Percentiles rank a stretch among this genome's conserved stretches.
Evolutionary conservation across 1,140 invertebrate genomes (phyloP).

Genomic region (Lanistes nyassanus): DNA sequence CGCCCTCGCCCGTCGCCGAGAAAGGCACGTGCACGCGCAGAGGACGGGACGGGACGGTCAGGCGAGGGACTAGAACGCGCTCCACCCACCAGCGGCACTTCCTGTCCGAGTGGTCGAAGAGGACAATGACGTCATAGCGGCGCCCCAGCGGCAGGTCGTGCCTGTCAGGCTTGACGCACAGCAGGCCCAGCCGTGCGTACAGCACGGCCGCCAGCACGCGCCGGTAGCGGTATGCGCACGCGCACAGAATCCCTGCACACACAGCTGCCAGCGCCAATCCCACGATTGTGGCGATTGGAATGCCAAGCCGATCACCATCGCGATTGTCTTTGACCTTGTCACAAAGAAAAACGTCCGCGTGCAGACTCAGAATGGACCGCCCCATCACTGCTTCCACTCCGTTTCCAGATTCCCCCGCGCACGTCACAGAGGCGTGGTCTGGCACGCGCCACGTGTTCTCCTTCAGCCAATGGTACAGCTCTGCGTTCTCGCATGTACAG

Average conservation of each 20-base stretch:
- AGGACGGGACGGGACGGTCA: not conserved
- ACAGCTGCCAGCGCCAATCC: not conserved
- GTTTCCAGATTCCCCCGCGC: not conserved
- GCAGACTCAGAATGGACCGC: no score
- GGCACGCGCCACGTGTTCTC: slow-evolving; percentile 3
- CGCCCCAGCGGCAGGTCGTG: not conserved
- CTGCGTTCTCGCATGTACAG: slow-evolving; percentile 4
- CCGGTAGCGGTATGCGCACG: not conserved
- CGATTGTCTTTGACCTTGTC: no score
- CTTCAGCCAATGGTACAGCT: slow-evolving; percentile 16
- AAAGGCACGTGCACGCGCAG: slow-evolving; percentile 20
- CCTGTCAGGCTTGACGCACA: not conserved
- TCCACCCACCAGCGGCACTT: slow-evolving; percentile 29
- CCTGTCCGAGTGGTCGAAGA: slow-evolving; percentile 21
- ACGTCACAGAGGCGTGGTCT: not conserved
- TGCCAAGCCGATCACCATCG: not conserved
- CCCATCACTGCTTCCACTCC: not conserved
- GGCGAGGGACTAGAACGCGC: slow-evolving; percentile 8
- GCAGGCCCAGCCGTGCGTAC: slow-evolving; percentile 5
- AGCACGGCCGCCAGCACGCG: slow-evolving; percentile 3
- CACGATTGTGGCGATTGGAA: not conserved
- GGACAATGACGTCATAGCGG: slow-evolving; percentile 3
- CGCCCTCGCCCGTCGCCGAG: no score
- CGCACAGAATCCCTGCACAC: not conserved
- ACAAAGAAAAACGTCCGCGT: not conserved